A percentile compares a stretch with the other conserved stretches of the same genome.
Evolutionary conservation across 2,888 invertebrate species (phyloP).

Genomic region (Ichneumon xanthorius): DNA sequence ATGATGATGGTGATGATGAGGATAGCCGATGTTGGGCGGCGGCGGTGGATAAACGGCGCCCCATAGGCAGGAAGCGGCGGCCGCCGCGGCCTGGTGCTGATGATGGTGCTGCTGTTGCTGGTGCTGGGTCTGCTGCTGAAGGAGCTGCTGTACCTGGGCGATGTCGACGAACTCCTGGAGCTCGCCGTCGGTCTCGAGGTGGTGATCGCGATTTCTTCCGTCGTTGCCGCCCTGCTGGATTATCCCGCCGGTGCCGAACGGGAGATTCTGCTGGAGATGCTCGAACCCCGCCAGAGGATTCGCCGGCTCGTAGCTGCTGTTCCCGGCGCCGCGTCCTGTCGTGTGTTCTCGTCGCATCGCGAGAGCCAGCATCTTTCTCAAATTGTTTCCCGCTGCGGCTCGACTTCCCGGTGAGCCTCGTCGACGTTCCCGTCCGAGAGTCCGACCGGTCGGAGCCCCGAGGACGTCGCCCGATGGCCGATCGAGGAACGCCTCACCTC

Average conservation of each 20-base stretch:
- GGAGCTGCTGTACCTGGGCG: conserved; percentile 91
- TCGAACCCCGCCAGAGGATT: conserved; percentile 83
- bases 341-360: conserved; percentile 84
- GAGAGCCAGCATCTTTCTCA: conserved; percentile 84
- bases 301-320: conserved; percentile 81
- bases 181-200: conserved; percentile 81
- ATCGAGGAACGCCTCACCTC: too few species aligned
- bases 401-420: conserved; percentile 70
- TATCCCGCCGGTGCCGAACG: conserved; percentile 71
- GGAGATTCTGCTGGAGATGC: conserved; percentile 81
- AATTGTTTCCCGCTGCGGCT: conserved; percentile 75
- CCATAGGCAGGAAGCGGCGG: conserved; percentile 76
- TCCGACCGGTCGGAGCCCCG: too few species aligned
- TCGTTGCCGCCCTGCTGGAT: conserved; percentile 74
- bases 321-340: conserved; percentile 80
- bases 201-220: conserved; percentile 76
- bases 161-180: conserved; percentile 92
- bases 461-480: too few species aligned
- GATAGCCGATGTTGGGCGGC: conserved; percentile 78
- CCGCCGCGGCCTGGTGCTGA: conserved; percentile 72
- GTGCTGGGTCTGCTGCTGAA: conserved; percentile 87
- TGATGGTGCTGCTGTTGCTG: conserved; percentile 79
- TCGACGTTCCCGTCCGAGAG: conserved; percentile 36
- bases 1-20: conserved; percentile 80
- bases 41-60: conserved; percentile 81